Evolutionary conservation across 1,140 invertebrate genomes (phyloP), one percentile per base, ranked within the genome.

Genomic region (Lysiphlebus fabarum): DNA sequence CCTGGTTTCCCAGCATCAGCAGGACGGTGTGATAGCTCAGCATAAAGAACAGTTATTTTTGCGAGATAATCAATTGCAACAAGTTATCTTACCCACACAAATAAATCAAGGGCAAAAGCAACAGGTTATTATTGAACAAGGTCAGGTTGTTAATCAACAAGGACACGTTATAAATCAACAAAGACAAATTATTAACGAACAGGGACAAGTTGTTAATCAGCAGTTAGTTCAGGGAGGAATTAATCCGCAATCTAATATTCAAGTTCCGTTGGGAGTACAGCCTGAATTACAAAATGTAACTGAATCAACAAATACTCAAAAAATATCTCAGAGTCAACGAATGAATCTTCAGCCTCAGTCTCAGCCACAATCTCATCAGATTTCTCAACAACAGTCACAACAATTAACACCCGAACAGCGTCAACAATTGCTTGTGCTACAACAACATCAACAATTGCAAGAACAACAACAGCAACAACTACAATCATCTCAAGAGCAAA

Each of bases 81-180:
- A 78, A 37, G 17, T 26, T 26, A 75, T 76, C 53, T 74, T 74
- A 33, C 82, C 80, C 53, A 79, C 70, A 49, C 80, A 82, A 69
- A 74, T 81, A 56, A 75, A 79, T 37, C 69, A 79, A 12, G 81
- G 80, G 42, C 80, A 82, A 45, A 45, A 34, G 36, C 54, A 56
- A 45, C 43, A 44, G 2, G 44, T 47, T 37, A 37, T 36, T 10
- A 26, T 36, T 34, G 61, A 63, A 47, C 61, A 59, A 60, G 50
- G 17, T 26, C 17, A 26, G 17, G 17, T 26, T 26, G 17, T 56
- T 8, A 61, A 64, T 36, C 62, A 62, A 26, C 62, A 62, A 47
- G 58, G 44, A 9, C 59, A 63, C 36, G 59, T 55, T 12, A 8
- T 33, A 43, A 6, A 10, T 10, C 10, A n/a, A n/a, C 62, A 38